A percentile compares a stretch with the other conserved stretches of the same genome.
phyloP scores from a whole-genome alignment of 2,797 vertebrate genomes.

The Thaleichthys pacificus region DNA sequence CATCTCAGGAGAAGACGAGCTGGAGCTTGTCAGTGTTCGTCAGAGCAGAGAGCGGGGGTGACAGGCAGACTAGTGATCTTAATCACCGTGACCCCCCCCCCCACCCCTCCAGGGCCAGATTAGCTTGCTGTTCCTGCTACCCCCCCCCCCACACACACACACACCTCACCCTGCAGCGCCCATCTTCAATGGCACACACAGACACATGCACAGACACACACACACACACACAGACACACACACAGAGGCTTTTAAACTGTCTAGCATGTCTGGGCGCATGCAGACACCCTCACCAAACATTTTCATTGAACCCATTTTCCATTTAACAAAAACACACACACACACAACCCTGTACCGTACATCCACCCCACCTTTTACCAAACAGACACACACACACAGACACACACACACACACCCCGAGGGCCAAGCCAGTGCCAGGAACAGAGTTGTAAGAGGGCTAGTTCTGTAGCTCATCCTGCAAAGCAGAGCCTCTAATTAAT shows the following conservation, averaged over 20 bases:
- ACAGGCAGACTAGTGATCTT: constrained; percentile 67
- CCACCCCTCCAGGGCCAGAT: constrained; percentile 60
- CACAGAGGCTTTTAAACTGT: constrained; percentile 16
- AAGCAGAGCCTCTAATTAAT: constrained; percentile 68
- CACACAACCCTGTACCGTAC: constrained; percentile 12
- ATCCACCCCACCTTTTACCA: neutral
- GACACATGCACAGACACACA: constrained; percentile 22
- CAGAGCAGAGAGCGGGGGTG: constrained; percentile 49
- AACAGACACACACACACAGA: no score
- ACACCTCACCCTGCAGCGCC: constrained; percentile 10
- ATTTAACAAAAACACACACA: neutral
- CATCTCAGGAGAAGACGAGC: constrained; percentile 71
- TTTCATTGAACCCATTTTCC: no score
- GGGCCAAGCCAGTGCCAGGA: constrained; percentile 19
- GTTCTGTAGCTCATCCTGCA: constrained; percentile 50
- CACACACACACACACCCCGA: constrained; percentile 24
- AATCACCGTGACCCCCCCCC: constrained; percentile 59
- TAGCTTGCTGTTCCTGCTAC: constrained; percentile 61
- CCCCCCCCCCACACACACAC: constrained; percentile 18
- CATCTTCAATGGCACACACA: constrained; percentile 1
- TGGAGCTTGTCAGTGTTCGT: constrained; percentile 62
- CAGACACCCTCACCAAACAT: no score
- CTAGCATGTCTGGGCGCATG: no score
- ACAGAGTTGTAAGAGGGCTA: neutral
- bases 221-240: constrained; percentile 13